Conservation (phyloP, 2,113 vertebrate species). For the Rhinoptilus africanus region DNA sequence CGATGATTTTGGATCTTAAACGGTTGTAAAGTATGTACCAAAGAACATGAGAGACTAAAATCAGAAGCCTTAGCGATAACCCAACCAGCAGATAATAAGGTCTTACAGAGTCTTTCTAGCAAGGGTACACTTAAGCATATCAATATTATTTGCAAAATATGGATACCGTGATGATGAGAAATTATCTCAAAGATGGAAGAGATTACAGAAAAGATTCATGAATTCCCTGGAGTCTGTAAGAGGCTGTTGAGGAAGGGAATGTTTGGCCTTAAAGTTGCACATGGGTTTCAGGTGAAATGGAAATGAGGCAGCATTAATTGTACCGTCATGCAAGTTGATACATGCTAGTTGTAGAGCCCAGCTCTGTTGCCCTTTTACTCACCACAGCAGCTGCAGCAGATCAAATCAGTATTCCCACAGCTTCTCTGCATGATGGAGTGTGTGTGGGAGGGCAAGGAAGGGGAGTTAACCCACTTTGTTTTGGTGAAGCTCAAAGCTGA, state of each 20-base stretch:
- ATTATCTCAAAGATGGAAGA: neutral
- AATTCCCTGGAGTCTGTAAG: neutral
- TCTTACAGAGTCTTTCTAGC: neutral
- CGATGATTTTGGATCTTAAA: neutral
- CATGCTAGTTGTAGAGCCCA: neutral
- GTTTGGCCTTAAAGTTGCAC: neutral
- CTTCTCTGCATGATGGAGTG: neutral
- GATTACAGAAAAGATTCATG: neutral
- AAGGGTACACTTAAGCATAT: neutral
- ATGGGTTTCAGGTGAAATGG: neutral
- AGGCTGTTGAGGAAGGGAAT: neutral
- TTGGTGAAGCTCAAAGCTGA: conserved; percentile 15
- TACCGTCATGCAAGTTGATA: neutral
- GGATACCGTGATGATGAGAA: neutral
- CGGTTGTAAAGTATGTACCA: neutral
- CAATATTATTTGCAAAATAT: neutral
- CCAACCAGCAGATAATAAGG: neutral
- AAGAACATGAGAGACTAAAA: neutral
- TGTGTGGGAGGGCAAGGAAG: neutral
- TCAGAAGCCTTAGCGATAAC: neutral
- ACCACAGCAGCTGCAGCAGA: conserved; percentile 9
- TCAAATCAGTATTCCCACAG: conserved; percentile 22
- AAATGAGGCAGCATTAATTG: neutral
- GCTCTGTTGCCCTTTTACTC: neutral
- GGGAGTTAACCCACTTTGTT: neutral